Percentiles rank a stretch among this genome's conserved stretches.
These are phyloP conservation scores for Cepphus grylle DNA, from an alignment of 2,113 vertebrate genomes.

Conservation along the genomic window DNA sequence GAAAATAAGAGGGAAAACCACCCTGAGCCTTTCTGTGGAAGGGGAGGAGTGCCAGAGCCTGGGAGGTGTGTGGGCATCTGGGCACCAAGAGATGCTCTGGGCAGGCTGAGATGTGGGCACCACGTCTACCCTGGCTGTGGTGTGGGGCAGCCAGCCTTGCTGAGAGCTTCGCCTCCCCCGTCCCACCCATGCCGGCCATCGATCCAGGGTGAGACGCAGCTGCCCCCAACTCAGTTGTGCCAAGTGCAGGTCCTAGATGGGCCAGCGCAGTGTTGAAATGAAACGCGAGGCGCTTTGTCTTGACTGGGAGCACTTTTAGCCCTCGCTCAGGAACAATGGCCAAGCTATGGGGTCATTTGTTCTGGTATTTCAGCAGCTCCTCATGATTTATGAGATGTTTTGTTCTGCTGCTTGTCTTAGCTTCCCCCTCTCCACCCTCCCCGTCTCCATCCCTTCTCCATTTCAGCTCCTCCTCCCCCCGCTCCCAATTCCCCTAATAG, in stretches of 20 bases:
- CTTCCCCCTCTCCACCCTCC: conserved; percentile 54
- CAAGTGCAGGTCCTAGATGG: neutral
- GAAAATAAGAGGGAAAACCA: neutral
- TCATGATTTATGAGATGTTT: conserved; percentile 71
- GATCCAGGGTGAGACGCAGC: rapidly evolving
- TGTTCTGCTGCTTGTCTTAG: conserved; percentile 70
- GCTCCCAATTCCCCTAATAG: conserved; percentile 58
- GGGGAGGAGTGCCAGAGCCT: neutral
- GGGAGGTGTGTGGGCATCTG: neutral
- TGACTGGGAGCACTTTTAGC: conserved; percentile 46
- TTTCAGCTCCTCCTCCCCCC: conserved; percentile 55
- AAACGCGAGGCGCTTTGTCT: conserved; percentile 46
- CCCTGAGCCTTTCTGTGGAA: neutral
- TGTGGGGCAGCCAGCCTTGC: neutral
- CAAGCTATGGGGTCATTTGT: conserved; percentile 71
- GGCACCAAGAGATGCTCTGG: neutral
- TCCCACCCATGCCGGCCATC: rapidly evolving
- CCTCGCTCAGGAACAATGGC: conserved; percentile 55
- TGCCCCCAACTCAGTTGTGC: neutral
- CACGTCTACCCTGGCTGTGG: rapidly evolving
- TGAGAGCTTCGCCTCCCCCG: rapidly evolving
- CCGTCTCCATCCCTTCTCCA: conserved; percentile 58
- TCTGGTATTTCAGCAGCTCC: conserved; percentile 70
- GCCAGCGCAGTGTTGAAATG: neutral
- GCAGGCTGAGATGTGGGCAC: neutral